Conservation (phyloP, 1,140 invertebrate genomes). For the Scaptomyza pallida region DNA sequence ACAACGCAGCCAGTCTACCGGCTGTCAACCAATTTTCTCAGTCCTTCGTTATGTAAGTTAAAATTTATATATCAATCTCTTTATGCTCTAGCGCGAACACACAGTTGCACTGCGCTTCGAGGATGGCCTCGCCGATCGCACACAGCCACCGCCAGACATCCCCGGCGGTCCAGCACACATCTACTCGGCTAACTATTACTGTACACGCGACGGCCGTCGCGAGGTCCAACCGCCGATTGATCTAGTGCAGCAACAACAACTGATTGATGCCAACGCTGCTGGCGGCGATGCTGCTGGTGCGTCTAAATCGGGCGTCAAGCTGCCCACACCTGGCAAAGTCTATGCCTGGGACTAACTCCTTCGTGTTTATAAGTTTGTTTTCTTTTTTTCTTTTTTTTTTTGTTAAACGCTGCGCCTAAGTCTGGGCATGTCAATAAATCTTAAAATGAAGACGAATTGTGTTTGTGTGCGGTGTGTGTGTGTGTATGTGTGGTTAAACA, state of each 20-base stretch:
- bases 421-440: no score
- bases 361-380: not conserved
- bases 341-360: conserved; percentile 85
- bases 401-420: no score
- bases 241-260: conserved; percentile 83
- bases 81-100: conserved; percentile 85
- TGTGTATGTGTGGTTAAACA: no score
- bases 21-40: not conserved
- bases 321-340: conserved; percentile 85
- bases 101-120: conserved; percentile 88
- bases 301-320: conserved; percentile 50
- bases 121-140: conserved; percentile 87
- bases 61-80: not conserved
- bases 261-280: conserved; percentile 35
- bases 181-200: conserved; percentile 91
- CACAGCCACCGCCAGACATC: conserved; percentile 90
- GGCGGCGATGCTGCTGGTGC: conserved; percentile 19
- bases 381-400: not conserved
- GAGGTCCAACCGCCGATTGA: conserved; percentile 89
- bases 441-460: not conserved
- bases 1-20: not conserved
- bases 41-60: conserved; percentile 63
- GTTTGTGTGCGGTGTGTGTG: not conserved
- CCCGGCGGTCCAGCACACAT: conserved; percentile 90
- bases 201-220: conserved; percentile 89